Percentiles rank a stretch among this genome's conserved stretches.
These are phyloP conservation scores for Acanthosepion esculentum DNA, from an alignment of 2,888 invertebrate species.

Conservation along the genomic window DNA sequence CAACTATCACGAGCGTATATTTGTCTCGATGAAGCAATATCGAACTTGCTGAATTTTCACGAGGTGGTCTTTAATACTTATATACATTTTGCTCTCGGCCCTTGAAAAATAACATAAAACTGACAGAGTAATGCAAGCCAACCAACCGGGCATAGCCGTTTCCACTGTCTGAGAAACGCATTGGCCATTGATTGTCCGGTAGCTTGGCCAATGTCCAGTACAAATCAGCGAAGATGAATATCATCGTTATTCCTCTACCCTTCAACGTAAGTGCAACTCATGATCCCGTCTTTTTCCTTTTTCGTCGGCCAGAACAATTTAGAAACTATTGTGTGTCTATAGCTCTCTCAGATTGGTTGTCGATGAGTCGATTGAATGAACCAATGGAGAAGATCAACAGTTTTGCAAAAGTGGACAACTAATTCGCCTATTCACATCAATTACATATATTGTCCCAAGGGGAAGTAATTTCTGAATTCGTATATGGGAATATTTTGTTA, in stretches of 20 bases:
- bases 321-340: not conserved
- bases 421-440: conserved; percentile 33
- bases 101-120: not conserved
- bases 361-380: not conserved
- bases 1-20: too few species aligned
- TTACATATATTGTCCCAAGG: conserved; percentile 33
- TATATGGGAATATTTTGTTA: not conserved
- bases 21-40: too few species aligned
- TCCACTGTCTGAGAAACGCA: not conserved
- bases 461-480: not conserved
- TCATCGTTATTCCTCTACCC: not conserved
- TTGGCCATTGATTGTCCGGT: not conserved
- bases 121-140: not conserved
- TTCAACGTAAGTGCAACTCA: not conserved
- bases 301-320: not conserved
- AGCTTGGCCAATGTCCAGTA: not conserved
- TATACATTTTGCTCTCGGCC: not conserved
- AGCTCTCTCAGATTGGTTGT: too few species aligned
- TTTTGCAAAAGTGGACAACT: not conserved
- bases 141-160: not conserved
- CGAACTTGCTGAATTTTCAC: too few species aligned
- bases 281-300: not conserved
- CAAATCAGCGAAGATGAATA: not conserved
- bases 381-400: not conserved
- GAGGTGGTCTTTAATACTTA: not conserved